phyloP scores from a whole-genome alignment of 2,113 vertebrate genomes.

The Notarius lentiginosus region DNA sequence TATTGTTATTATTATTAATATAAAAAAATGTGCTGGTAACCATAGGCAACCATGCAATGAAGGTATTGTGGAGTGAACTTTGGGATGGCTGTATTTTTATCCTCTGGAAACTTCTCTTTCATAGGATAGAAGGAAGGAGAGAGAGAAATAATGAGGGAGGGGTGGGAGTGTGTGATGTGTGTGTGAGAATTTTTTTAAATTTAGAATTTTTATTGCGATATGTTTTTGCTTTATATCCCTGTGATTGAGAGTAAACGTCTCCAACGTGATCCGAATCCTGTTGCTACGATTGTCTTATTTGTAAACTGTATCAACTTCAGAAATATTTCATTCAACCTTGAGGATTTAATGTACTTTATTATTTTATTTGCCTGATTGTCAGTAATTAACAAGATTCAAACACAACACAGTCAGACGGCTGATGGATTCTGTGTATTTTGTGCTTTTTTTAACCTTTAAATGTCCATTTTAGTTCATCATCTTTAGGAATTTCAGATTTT shows the following conservation, averaged over 20 bases:
- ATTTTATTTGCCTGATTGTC: neutral
- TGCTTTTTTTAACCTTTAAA: slow-evolving; percentile 14
- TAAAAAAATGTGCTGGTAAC: too few species aligned
- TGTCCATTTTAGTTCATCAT: slow-evolving; percentile 8
- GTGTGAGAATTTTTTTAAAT: too few species aligned
- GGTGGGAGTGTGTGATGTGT: too few species aligned
- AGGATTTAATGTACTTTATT: neutral
- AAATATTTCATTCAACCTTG: neutral
- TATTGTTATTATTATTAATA: neutral
- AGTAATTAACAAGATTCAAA: neutral
- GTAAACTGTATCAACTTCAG: neutral
- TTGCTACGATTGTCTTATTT: slow-evolving; percentile 18
- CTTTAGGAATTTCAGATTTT: slow-evolving; percentile 14
- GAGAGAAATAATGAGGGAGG: too few species aligned
- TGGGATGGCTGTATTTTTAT: too few species aligned
- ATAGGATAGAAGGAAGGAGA: too few species aligned
- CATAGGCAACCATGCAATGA: too few species aligned
- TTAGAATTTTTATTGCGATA: neutral
- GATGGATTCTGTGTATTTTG: neutral
- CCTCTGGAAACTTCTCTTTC: too few species aligned
- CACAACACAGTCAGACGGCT: neutral
- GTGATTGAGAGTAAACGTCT: slow-evolving; percentile 38
- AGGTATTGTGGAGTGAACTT: too few species aligned
- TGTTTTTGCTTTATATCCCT: slow-evolving; percentile 62
- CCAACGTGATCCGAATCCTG: slow-evolving; percentile 17